These are phyloP conservation scores for Zeugodacus cucurbitae DNA, from an alignment of 1,140 invertebrate species.

Conservation along the genomic window DNA sequence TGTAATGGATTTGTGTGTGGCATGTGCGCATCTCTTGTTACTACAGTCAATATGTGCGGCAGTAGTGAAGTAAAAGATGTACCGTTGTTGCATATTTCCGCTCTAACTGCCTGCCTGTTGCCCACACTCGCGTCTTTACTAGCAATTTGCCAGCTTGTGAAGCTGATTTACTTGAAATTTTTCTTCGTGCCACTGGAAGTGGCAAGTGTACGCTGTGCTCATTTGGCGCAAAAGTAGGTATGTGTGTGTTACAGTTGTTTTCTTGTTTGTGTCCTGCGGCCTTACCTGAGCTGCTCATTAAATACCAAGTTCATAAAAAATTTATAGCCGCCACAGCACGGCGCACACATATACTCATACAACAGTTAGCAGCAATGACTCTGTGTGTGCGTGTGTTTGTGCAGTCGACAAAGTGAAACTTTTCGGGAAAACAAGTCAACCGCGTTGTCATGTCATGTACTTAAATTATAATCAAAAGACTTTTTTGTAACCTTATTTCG, in stretches of 20 bases:
- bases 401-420: background rate
- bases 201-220: background rate
- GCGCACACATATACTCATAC: background rate
- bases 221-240: slow-evolving; percentile 12
- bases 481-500: slow-evolving; percentile 28
- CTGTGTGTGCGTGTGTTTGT: background rate
- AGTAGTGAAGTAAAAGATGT: background rate
- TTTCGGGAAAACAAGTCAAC: slow-evolving; percentile 29
- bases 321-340: background rate
- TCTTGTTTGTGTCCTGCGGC: background rate
- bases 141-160: background rate
- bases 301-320: slow-evolving; percentile 31
- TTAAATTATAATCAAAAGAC: slow-evolving; percentile 40
- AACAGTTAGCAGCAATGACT: background rate
- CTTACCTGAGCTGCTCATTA: slow-evolving; percentile 27
- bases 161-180: background rate
- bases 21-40: too few relatives aligned
- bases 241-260: background rate
- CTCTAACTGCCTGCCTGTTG: background rate
- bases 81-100: background rate
- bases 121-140: background rate
- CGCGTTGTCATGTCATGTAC: slow-evolving; percentile 31
- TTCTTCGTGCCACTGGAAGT: background rate
- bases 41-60: background rate
- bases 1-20: background rate